Conservation (phyloP, 2,113 vertebrate species). For the Corythaeola cristata region DNA sequence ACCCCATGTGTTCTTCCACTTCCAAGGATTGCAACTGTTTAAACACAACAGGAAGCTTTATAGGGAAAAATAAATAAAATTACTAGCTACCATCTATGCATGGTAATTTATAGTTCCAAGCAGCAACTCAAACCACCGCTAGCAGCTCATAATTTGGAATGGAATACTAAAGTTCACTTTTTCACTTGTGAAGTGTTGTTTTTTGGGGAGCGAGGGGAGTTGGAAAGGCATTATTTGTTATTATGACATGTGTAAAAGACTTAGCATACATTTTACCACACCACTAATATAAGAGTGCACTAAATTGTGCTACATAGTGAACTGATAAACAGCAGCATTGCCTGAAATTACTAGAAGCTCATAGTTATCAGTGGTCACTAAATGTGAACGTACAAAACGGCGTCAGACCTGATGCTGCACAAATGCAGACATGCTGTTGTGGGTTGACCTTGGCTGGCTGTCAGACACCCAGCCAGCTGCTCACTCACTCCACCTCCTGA, state of each 20-base stretch:
- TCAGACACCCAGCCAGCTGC: background rate
- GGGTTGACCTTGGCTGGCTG: background rate
- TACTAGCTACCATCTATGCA: conserved; percentile 12
- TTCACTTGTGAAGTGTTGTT: background rate
- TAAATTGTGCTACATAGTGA: background rate
- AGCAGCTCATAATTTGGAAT: conserved; percentile 45
- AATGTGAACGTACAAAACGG: background rate
- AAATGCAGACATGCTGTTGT: background rate
- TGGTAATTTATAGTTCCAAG: conserved; percentile 43
- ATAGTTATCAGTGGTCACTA: background rate
- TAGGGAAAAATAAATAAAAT: conserved; percentile 37
- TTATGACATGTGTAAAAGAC: background rate
- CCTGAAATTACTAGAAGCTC: background rate
- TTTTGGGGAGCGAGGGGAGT: background rate
- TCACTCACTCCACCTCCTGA: background rate
- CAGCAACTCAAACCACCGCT: conserved; percentile 12
- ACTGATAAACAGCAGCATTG: background rate
- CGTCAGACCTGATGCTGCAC: background rate
- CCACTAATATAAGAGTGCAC: background rate
- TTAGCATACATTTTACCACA: background rate
- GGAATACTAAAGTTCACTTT: conserved; percentile 45
- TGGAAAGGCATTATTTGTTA: background rate
- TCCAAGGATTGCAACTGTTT: conserved; percentile 53
- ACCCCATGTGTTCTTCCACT: background rate
- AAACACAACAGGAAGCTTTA: conserved; percentile 53